Conservation (phyloP, 2,113 vertebrate genomes). For the Cochlearius cochlearius region DNA sequence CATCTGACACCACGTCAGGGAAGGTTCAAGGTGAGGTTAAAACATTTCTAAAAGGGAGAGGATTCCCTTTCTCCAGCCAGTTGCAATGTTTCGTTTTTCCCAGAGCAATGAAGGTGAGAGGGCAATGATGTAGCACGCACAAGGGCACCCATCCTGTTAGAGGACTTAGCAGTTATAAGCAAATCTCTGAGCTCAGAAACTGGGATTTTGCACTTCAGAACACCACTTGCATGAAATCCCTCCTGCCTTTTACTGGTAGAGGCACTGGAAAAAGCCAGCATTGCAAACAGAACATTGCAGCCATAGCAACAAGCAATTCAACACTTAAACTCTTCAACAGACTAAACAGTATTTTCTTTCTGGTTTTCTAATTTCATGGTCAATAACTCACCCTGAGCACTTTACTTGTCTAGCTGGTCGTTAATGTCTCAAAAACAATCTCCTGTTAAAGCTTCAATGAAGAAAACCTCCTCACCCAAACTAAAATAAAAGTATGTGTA, state of each 20-base stretch:
- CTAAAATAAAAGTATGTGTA: not conserved
- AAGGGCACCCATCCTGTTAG: not conserved
- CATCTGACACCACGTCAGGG: not conserved
- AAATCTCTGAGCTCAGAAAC: not conserved
- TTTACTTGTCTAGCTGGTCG: not conserved
- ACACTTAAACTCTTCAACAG: not conserved
- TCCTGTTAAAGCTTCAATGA: not conserved
- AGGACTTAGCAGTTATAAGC: not conserved
- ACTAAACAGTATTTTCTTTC: constrained; percentile 7
- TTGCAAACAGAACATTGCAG: constrained; percentile 33
- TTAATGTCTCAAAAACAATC: not conserved
- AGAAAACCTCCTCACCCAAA: not conserved
- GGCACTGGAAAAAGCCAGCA: not conserved
- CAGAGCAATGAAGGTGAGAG: not conserved
- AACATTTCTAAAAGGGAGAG: not conserved
- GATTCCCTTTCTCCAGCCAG: not conserved
- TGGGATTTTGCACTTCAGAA: not conserved
- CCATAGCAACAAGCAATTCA: constrained; percentile 51
- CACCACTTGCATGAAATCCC: not conserved
- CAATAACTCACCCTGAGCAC: not conserved
- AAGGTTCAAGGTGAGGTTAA: not conserved
- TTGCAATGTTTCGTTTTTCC: not conserved
- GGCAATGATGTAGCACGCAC: not conserved
- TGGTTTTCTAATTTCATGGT: constrained; percentile 7
- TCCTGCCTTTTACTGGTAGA: not conserved